Evolutionary conservation across 1,140 invertebrate species (phyloP).

Genomic region (Zelostemma sp.): DNA sequence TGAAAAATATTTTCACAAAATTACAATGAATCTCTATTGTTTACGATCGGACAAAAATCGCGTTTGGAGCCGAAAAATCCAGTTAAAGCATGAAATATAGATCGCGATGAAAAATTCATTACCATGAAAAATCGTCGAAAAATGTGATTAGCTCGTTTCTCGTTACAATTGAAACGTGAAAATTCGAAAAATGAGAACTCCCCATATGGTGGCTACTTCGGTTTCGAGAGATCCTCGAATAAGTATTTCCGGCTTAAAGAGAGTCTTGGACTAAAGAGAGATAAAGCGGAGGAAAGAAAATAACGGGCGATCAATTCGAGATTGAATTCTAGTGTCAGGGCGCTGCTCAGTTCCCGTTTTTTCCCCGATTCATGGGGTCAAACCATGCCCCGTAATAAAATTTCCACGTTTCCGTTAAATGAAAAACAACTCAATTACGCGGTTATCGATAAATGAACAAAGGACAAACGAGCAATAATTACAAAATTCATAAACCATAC

Average conservation of each 20-base stretch:
- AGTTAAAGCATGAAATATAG: no score
- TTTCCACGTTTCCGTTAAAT: no score
- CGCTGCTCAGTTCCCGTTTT: slow-evolving; percentile 3
- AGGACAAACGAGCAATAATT: no score
- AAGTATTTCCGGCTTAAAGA: slow-evolving; percentile 53
- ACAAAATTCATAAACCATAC: no score
- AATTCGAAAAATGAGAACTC: slow-evolving; percentile 41
- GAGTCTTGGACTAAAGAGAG: slow-evolving; percentile 14
- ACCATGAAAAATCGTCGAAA: neutral
- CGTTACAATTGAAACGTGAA: slow-evolving; percentile 35
- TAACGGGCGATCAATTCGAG: slow-evolving; percentile 9
- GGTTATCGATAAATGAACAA: no score
- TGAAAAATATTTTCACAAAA: no score
- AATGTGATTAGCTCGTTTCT: slow-evolving; percentile 18
- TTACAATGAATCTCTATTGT: no score
- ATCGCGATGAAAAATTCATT: no score
- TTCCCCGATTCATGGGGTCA: slow-evolving; percentile 33
- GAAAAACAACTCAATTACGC: no score
- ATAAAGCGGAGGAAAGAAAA: slow-evolving; percentile 14
- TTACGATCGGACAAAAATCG: no score
- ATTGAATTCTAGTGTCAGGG: neutral
- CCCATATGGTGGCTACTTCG: slow-evolving; percentile 34
- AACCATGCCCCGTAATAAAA: slow-evolving; percentile 4
- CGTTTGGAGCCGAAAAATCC: no score
- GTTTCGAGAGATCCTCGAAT: slow-evolving; percentile 38